A percentile compares a stretch with the other conserved stretches of the same genome.
Evolutionary conservation across 2,113 vertebrate genomes (phyloP).

Genomic region (Echinops telfairi): DNA sequence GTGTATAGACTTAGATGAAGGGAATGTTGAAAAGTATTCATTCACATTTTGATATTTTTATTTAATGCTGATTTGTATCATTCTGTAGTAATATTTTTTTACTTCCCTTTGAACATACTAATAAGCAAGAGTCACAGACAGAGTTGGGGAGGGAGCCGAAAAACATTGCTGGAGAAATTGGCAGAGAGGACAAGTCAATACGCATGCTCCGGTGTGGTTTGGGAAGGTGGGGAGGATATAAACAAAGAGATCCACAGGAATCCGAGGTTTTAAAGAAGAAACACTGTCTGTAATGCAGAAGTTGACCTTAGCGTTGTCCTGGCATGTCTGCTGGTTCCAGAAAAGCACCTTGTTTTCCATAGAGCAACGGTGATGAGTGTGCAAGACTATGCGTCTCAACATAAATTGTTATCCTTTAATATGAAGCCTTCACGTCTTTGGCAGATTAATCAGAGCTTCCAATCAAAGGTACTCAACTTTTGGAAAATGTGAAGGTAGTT

Average conservation of each 20-base stretch:
- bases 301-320: not conserved
- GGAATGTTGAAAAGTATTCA: too few relatives aligned
- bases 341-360: not conserved
- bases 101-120: too few relatives aligned
- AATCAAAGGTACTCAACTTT: not conserved
- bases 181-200: not conserved
- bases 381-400: not conserved
- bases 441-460: not conserved
- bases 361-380: not conserved
- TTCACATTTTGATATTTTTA: too few relatives aligned
- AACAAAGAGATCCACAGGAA: not conserved
- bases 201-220: not conserved
- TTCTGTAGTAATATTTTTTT: too few relatives aligned
- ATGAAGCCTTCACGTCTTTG: not conserved
- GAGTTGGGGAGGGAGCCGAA: not conserved
- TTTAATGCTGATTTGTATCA: too few relatives aligned
- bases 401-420: not conserved
- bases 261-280: not conserved
- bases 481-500: not conserved
- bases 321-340: not conserved
- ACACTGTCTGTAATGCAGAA: not conserved
- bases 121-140: not conserved
- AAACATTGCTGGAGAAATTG: not conserved
- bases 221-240: not conserved
- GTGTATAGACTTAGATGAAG: too few relatives aligned